Evolutionary conservation across 2,797 vertebrate species (phyloP), one percentile per base, ranked within the genome.

Genomic region (Coluber constrictor): DNA sequence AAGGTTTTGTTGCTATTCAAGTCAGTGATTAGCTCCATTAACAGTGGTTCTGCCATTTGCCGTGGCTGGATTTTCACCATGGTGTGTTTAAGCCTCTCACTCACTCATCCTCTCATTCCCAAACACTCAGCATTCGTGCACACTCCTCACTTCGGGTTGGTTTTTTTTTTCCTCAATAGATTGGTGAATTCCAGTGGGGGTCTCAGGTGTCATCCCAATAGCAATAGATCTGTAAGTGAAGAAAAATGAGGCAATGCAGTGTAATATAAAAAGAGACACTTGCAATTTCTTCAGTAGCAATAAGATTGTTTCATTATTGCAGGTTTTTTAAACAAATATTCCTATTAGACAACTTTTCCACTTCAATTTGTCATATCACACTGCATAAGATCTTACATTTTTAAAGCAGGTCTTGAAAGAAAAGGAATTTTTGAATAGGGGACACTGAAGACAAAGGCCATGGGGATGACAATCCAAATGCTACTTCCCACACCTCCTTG

Each of bases 11-110:
- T 91, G 90, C 96, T 94, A 95, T 86, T 94, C 95, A 95, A 95
- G 96, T 97, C 97, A 97, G 96, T 97, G 97, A 98, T 98, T 97
- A 98, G 98, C 98, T 94, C 92, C 93, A 94, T 96, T 95, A 89
- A 95, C 96, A 96, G 97, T 97, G 93, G 97, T 96, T 97, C 97
- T 93, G 97, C 96, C 94, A 95, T 94, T 95, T 95, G 97, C 98
- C 96, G 97, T 95, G 97, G 98, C 97, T 98, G 97, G 97, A 97
- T 98, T 98, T 97, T 98, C 98, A 98, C 98, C 98, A 98, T 98
- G 98, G 98, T 98, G 98, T 98, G 98, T 98, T 98, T 98, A 98
- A 98, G 98, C 98, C 98, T 98, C 98, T 98, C 98, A 98, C 98
- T 98, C 98, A 98, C 98, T 98, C 98, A 98, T 98, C 97, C 98